phyloP scores from a whole-genome alignment of 2,797 vertebrate species.

The Enoplosus armatus region DNA sequence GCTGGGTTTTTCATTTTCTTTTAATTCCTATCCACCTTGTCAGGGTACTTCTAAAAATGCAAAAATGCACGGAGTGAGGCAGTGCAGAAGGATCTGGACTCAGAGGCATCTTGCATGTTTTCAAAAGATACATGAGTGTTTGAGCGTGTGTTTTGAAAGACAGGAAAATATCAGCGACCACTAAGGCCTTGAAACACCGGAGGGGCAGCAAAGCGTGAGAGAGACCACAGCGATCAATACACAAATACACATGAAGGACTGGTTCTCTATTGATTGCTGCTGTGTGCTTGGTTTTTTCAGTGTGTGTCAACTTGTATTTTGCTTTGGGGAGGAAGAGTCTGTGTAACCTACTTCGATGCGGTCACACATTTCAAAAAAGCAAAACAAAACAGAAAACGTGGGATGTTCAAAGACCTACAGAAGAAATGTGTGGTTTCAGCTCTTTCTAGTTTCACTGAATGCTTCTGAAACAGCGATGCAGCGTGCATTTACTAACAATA shows the following conservation, averaged over 20 bases:
- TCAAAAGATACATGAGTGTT: neutral
- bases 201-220: constrained; percentile 57
- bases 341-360: constrained; percentile 39
- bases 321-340: constrained; percentile 34
- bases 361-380: constrained; percentile 7
- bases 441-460: constrained; percentile 30
- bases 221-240: constrained; percentile 64
- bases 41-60: neutral
- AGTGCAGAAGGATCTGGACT: neutral
- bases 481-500: constrained; percentile 43
- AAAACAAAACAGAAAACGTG: constrained; percentile 11
- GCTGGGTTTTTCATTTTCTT: neutral
- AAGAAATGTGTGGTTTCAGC: constrained; percentile 49
- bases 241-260: constrained; percentile 45
- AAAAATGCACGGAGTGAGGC: neutral
- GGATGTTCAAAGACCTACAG: constrained; percentile 42
- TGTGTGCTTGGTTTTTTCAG: constrained; percentile 25
- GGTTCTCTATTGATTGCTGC: constrained; percentile 46
- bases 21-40: neutral
- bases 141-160: constrained; percentile 40
- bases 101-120: neutral
- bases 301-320: constrained; percentile 47
- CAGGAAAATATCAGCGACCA: constrained; percentile 57
- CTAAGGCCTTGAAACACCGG: constrained; percentile 51
- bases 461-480: constrained; percentile 6